Conservation (phyloP, 2,797 vertebrate species). For the Lindbergichthys nudifrons region DNA sequence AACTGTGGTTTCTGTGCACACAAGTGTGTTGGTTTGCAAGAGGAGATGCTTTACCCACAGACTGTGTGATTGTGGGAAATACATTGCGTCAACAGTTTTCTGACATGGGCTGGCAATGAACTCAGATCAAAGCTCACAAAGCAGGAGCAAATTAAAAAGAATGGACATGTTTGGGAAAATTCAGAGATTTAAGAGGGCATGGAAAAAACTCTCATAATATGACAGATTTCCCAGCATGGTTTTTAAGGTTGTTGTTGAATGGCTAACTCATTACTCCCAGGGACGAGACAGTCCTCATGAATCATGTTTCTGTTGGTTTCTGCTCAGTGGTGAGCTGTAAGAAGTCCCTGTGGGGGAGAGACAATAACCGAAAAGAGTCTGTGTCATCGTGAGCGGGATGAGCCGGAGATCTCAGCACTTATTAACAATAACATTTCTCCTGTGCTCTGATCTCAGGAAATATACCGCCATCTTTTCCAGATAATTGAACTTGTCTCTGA, state of each 20-base stretch:
- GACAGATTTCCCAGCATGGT: slow-evolving; percentile 38
- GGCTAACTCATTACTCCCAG: slow-evolving; percentile 45
- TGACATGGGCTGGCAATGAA: slow-evolving; percentile 1
- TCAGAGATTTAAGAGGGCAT: neutral
- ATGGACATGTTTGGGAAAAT: slow-evolving; percentile 57
- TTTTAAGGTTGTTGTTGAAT: slow-evolving; percentile 28
- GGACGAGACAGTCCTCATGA: slow-evolving; percentile 36
- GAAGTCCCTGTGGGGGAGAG: slow-evolving; percentile 64
- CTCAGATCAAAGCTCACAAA: neutral
- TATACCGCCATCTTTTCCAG: neutral
- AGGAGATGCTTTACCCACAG: slow-evolving; percentile 53
- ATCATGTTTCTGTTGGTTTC: slow-evolving; percentile 48
- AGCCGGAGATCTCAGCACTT: slow-evolving; percentile 34
- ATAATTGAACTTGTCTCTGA: neutral
- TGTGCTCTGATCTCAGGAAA: slow-evolving; percentile 22
- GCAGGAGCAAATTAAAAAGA: slow-evolving; percentile 15
- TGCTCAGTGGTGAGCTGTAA: slow-evolving; percentile 37
- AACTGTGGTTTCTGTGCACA: slow-evolving; percentile 73
- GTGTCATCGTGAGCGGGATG: slow-evolving; percentile 56
- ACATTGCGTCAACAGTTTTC: slow-evolving; percentile 48
- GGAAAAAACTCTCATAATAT: slow-evolving; percentile 16
- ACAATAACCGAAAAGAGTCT: slow-evolving; percentile 40
- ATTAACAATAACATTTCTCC: slow-evolving; percentile 5
- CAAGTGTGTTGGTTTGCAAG: slow-evolving; percentile 44
- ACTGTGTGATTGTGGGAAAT: slow-evolving; percentile 50